Evolutionary conservation across 2,797 vertebrate species (phyloP), one percentile per base, ranked within the genome.

Genomic region (Clamator glandarius): DNA sequence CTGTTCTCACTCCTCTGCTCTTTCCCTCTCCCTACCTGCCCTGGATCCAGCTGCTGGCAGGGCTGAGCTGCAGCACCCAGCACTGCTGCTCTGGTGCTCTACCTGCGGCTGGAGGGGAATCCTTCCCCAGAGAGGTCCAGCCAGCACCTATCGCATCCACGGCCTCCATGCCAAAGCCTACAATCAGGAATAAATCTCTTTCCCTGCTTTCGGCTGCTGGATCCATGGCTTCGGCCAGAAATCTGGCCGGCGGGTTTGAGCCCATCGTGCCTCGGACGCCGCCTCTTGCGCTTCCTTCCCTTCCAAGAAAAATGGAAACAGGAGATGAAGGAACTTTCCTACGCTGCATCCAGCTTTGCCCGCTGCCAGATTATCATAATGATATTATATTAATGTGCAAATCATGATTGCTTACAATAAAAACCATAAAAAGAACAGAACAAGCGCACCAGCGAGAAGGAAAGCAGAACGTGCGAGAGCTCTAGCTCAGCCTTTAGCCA

Each of bases 261-360:
- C 9, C 20, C 11, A 0, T 15, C 3, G 23, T 1, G 52, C 76
- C 83, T 94, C 77, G 31, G 79, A 48, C 76, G 8, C 77, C 35
- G 44, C 93, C 96, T 93, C 84, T 51, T 8, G 5, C 50, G 3
- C 87, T 35, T 52, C 58, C 11, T 61, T 93, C 70, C 48, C 44
- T 83, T 96, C 97, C 96, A 96, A 94, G 94, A 96, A 96, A 93
- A 88, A 93, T 77, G 93, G 94, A 96, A 96, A 93, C 69, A 90
- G 92, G 94, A 83, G 95, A 94, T 42, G 95, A 82, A 67, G 55
- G 93, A 94, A 94, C 93, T 96, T 96, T 95, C 94, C 96, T 93
- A 82, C 2, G 2, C 59, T 12, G 61, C 69, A 31, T 95, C 96
- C 96, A 90, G 95, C 74, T 61, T 18, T 36, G 52, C 12, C 89